phyloP scores from a whole-genome alignment of 2,888 invertebrate genomes.

The Ormia ochracea region DNA sequence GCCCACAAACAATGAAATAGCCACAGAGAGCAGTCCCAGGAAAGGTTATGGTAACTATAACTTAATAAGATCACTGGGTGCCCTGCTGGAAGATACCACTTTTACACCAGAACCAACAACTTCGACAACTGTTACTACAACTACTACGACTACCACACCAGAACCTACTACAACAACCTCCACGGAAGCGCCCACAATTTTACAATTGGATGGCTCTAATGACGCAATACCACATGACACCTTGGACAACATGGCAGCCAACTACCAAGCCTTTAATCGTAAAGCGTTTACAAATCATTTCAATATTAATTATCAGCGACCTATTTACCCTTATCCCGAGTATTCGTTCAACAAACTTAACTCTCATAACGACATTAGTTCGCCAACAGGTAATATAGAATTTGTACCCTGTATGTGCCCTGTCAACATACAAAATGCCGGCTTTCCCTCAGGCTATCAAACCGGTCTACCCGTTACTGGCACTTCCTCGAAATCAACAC shows the following conservation, averaged over 20 bases:
- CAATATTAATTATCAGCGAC: constrained; percentile 69
- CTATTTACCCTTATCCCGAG: constrained; percentile 74
- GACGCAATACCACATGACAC: constrained; percentile 8
- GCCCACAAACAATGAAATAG: constrained; percentile 35
- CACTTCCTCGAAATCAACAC: constrained; percentile 36
- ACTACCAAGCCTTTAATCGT: constrained; percentile 71
- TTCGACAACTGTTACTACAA: constrained; percentile 38
- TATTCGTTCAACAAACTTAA: constrained; percentile 68
- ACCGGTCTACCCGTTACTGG: constrained; percentile 41
- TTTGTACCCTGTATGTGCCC: constrained; percentile 76
- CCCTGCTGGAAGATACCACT: constrained; percentile 51
- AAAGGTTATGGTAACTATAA: constrained; percentile 32
- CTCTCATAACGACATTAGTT: not conserved
- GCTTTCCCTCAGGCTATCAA: constrained; percentile 33
- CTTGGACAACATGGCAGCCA: constrained; percentile 54
- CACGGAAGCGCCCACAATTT: not conserved
- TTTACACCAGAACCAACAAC: constrained; percentile 45
- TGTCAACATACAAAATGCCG: constrained; percentile 67
- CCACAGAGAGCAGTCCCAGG: constrained; percentile 29
- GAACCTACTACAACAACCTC: constrained; percentile 43
- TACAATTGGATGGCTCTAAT: constrained; percentile 9
- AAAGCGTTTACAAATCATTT: constrained; percentile 67
- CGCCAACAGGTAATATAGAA: constrained; percentile 63
- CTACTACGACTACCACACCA: constrained; percentile 57
- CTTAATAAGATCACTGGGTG: constrained; percentile 48